Evolutionary conservation across 2,113 vertebrate species (phyloP), one percentile per base, ranked within the genome.

Genomic region (Cyprinodon tularosa): DNA sequence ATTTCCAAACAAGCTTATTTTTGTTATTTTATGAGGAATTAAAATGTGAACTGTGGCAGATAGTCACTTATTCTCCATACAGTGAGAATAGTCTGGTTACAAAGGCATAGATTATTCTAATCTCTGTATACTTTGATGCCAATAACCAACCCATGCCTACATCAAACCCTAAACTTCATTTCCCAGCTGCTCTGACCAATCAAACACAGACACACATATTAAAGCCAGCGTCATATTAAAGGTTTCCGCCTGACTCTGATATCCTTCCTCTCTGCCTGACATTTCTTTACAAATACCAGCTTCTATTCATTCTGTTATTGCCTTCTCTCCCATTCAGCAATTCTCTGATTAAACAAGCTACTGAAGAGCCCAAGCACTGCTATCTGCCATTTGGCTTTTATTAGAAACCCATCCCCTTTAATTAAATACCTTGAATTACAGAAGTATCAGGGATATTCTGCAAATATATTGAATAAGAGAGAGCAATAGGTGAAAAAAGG

Each of bases 281-380:
- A 94, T 93, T 94, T 93, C 90, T 93, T 88, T 89, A 90, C 88
- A 93, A 94, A 94, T 92, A 93, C 88, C 92, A 93, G 85, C 76
- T 72, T 89, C 87, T 84, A 90, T 91, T 90, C 89, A 87, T 77
- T 84, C 83, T 86, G 85, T 94, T 92, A 93, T 93, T 93, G 86
- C 90, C 84, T 90, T 84, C 67, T 84, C 69, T 80, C 74, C 77
- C 75, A 86, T 90, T 90, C 86, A 88, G 80, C 77, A 88, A 81
- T 80, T 79, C 82, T 85, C 84, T 89, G 87, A 93, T 91, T 92
- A 92, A 90, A 93, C 87, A 89, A 80, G 83, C 82, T 75, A 78
- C 67, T 62, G 81, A 87, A 87, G 85, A 88, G 84, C 83, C 79
- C 77, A 36, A 83, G n/a, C 84, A 74, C 83, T 50, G 85, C 85